Conservation (phyloP, 1,140 invertebrate genomes). For the Polypedilum vanderplanki region DNA sequence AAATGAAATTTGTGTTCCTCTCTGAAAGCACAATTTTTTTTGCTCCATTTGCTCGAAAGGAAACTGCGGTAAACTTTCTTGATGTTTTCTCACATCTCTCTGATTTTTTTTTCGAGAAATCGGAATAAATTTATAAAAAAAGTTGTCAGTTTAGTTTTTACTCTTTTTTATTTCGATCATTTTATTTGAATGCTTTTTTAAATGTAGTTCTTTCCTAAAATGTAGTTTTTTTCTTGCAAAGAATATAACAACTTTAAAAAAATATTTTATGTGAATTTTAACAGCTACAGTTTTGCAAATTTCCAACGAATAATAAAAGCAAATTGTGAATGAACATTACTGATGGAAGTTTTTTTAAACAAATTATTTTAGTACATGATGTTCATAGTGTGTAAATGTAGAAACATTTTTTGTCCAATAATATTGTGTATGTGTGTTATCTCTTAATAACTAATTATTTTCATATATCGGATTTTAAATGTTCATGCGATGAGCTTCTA, state of each 20-base stretch:
- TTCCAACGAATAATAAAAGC: no score
- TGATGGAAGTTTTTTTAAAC: no score
- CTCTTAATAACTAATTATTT: not conserved
- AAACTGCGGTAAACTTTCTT: not conserved
- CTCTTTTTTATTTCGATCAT: not conserved
- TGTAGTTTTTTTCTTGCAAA: no score
- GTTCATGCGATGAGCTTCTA: not conserved
- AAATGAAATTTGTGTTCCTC: not conserved
- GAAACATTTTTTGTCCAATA: not conserved
- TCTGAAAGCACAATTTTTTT: slow-evolving; percentile 1
- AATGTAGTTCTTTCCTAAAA: no score
- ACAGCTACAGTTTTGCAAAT: no score
- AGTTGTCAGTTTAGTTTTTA: slow-evolving; percentile 30
- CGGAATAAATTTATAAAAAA: not conserved
- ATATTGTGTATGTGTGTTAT: not conserved
- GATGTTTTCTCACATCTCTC: not conserved
- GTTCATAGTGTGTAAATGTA: not conserved
- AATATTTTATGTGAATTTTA: no score
- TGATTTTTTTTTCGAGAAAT: not conserved
- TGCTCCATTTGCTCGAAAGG: not conserved
- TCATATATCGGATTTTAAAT: slow-evolving; percentile 37
- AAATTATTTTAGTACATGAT: slow-evolving; percentile 29
- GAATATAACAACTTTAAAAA: no score
- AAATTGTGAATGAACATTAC: no score
- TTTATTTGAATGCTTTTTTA: no score